Evolutionary conservation across 53 echinoderm and acorn worm genomes (phyloP).

Genomic region (Mesocentrotus franciscanus): DNA sequence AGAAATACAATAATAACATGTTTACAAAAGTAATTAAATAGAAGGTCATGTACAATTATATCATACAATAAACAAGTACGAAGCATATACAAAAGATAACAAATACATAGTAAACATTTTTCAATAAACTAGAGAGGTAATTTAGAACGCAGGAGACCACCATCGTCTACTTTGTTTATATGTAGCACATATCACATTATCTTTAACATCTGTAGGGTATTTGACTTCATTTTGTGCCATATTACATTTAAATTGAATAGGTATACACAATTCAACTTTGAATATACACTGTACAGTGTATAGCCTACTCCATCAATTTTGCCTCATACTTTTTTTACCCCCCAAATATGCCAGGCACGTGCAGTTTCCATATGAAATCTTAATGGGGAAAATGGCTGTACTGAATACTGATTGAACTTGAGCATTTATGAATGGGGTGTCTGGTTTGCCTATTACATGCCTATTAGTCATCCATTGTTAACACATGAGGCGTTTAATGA

Average conservation of each 20-base stretch:
- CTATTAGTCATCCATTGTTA: slow-evolving; percentile 13
- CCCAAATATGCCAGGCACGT: neutral
- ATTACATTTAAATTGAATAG: neutral
- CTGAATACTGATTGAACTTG: neutral
- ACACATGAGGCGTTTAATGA: neutral
- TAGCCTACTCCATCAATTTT: neutral
- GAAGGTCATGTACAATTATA: no score
- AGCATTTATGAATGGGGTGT: neutral
- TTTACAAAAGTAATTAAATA: no score
- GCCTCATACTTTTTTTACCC: neutral
- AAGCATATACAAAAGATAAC: no score
- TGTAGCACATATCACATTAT: no score
- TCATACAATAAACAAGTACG: no score
- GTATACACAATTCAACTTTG: neutral
- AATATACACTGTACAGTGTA: neutral
- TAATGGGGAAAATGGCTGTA: neutral
- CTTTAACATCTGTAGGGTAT: no score
- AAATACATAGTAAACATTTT: no score
- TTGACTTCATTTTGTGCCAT: neutral
- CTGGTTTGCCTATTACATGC: slow-evolving; percentile 19
- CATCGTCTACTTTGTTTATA: no score
- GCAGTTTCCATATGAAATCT: neutral
- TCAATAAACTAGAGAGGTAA: no score
- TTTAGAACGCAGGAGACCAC: no score
- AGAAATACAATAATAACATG: no score